phyloP scores from a whole-genome alignment of 2,797 vertebrate species.

The Sebastes wilsoni region DNA sequence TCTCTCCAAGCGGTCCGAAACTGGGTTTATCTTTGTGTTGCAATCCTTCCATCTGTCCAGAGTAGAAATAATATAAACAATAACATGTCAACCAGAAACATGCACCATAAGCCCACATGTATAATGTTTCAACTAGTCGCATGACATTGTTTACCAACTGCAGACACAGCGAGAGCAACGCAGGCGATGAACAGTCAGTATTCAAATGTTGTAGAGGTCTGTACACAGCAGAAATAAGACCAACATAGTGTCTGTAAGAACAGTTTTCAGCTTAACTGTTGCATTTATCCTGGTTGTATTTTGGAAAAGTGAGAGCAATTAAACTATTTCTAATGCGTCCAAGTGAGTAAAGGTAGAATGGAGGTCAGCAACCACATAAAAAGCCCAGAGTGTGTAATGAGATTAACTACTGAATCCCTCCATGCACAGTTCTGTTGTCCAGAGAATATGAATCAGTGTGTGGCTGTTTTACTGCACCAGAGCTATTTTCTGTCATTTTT shows the following conservation, averaged over 20 bases:
- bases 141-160: not conserved
- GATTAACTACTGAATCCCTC: constrained; percentile 54
- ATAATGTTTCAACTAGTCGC: not conserved
- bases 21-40: not conserved
- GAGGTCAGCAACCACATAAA: constrained; percentile 52
- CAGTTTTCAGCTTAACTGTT: constrained; percentile 2
- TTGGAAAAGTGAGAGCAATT: constrained; percentile 28
- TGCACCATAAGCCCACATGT: not conserved
- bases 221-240: not conserved
- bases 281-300: constrained; percentile 16
- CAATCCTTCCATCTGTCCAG: not conserved
- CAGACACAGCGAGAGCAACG: not conserved
- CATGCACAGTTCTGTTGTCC: constrained; percentile 27
- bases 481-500: constrained; percentile 34
- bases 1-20: not conserved
- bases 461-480: constrained; percentile 54
- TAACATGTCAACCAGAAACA: not conserved
- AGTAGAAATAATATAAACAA: not conserved
- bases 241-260: not conserved
- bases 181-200: not conserved
- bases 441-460: constrained; percentile 61
- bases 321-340: constrained; percentile 49
- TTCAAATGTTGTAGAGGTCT: not conserved
- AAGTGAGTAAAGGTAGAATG: constrained; percentile 38
- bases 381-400: constrained; percentile 45